Evolutionary conservation across 1,140 invertebrate genomes (phyloP).

Genomic region (Ceratina australensis): DNA sequence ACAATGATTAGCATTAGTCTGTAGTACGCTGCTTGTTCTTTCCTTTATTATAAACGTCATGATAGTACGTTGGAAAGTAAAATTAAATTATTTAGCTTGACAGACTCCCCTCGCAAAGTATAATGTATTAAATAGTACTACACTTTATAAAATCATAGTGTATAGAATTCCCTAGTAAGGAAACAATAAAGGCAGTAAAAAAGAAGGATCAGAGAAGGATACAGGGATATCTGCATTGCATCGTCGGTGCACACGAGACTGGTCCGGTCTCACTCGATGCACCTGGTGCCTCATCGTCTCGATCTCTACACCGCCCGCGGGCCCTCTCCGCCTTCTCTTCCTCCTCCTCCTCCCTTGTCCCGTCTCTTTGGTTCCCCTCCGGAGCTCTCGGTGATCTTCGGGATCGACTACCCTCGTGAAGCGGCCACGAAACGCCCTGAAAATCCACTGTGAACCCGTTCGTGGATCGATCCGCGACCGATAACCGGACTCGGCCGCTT

Average conservation of each 20-base stretch:
- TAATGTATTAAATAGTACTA: no score
- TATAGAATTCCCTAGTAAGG: not conserved
- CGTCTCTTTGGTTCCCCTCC: not conserved
- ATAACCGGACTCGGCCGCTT: constrained; percentile 10
- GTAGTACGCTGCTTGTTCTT: no score
- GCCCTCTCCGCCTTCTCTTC: constrained; percentile 25
- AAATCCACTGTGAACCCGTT: constrained; percentile 55
- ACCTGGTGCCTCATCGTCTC: constrained; percentile 74
- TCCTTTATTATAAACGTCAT: no score
- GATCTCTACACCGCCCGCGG: constrained; percentile 69
- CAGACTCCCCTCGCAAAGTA: no score
- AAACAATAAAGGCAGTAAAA: not conserved
- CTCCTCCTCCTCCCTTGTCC: not conserved
- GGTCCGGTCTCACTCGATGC: constrained; percentile 62
- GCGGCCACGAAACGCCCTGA: constrained; percentile 56
- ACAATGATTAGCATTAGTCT: no score
- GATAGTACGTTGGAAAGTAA: no score
- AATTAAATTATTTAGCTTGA: no score
- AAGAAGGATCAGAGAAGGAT: constrained; percentile 41
- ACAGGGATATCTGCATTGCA: constrained; percentile 68
- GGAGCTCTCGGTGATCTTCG: constrained; percentile 12
- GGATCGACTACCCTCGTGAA: constrained; percentile 28
- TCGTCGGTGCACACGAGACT: constrained; percentile 54
- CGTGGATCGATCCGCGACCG: constrained; percentile 41
- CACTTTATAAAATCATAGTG: no score